A percentile compares a stretch with the other conserved stretches of the same genome.
Evolutionary conservation across 1,140 invertebrate genomes (phyloP).

Genomic region (Camponotus pennsylvanicus): DNA sequence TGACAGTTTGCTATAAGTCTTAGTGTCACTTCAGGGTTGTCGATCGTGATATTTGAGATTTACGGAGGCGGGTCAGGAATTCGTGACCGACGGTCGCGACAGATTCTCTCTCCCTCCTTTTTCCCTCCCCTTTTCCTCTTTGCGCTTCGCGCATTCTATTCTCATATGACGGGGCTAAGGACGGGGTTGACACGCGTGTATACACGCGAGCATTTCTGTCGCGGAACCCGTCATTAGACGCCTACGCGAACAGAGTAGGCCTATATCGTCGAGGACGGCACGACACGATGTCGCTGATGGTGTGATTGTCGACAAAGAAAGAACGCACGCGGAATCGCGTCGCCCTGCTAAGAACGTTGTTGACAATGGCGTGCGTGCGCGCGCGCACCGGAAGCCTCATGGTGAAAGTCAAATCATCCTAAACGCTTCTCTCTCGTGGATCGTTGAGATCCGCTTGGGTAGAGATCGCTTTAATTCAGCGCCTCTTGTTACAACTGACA

Average conservation of each 20-base stretch:
- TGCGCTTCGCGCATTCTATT: slow-evolving; percentile 67
- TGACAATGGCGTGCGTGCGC: slow-evolving; percentile 18
- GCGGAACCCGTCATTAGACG: slow-evolving; percentile 74
- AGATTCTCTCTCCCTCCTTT: slow-evolving; percentile 55
- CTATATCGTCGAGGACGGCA: slow-evolving; percentile 40
- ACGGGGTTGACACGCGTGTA: slow-evolving; percentile 60
- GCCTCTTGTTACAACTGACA: slow-evolving; percentile 1
- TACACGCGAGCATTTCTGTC: slow-evolving; percentile 20
- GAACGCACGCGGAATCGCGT: slow-evolving; percentile 45
- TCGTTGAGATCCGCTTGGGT: not conserved
- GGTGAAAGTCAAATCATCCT: slow-evolving; percentile 47
- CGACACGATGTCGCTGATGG: slow-evolving; percentile 33
- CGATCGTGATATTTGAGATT: slow-evolving; percentile 71
- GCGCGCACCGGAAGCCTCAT: slow-evolving; percentile 47
- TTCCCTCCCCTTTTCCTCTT: not conserved
- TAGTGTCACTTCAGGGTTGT: slow-evolving; percentile 64
- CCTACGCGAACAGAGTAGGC: slow-evolving; percentile 65
- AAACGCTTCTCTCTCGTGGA: slow-evolving; percentile 42
- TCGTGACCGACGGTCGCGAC: slow-evolving; percentile 67
- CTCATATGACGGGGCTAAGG: slow-evolving; percentile 55
- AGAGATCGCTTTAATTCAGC: slow-evolving; percentile 4
- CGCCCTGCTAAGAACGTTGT: slow-evolving; percentile 29
- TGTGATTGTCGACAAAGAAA: slow-evolving; percentile 63
- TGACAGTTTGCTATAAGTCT: slow-evolving; percentile 35
- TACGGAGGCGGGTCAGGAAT: slow-evolving; percentile 69